Conservation (phyloP, 2,113 vertebrate species). For the Tragelaphus buxtoni region DNA sequence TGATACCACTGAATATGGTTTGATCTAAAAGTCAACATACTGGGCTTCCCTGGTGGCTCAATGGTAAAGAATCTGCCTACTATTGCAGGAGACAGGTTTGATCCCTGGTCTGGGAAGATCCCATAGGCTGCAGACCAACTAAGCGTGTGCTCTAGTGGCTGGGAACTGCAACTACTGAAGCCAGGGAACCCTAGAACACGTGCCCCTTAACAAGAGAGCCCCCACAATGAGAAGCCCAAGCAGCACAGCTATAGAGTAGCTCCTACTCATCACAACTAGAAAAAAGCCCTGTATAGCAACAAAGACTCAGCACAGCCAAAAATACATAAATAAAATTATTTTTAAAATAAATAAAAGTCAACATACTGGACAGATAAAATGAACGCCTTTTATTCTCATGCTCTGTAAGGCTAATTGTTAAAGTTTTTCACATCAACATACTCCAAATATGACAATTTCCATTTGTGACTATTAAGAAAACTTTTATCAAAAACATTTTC, state of each 20-base stretch:
- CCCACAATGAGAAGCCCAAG: not conserved
- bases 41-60: not conserved
- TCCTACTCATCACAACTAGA: not conserved
- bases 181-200: rapidly evolving
- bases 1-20: not conserved
- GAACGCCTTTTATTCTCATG: not conserved
- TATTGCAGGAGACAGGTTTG: not conserved
- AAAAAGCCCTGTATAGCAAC: not conserved
- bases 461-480: not conserved
- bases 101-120: not conserved
- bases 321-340: not conserved
- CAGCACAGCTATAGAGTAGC: not conserved
- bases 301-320: not conserved
- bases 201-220: not conserved
- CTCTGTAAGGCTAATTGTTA: not conserved
- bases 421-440: not conserved
- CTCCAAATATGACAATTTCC: not conserved
- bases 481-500: not conserved
- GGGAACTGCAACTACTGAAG: not conserved
- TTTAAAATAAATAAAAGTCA: not conserved
- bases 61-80: rapidly evolving
- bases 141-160: not conserved
- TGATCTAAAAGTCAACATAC: not conserved
- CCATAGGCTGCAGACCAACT: not conserved
- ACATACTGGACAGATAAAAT: not conserved